These are phyloP conservation scores for roundworm (Caenorhabditis elegans) DNA, from an alignment of 1,140 invertebrate genomes.

Conservation along the genomic window DNA sequence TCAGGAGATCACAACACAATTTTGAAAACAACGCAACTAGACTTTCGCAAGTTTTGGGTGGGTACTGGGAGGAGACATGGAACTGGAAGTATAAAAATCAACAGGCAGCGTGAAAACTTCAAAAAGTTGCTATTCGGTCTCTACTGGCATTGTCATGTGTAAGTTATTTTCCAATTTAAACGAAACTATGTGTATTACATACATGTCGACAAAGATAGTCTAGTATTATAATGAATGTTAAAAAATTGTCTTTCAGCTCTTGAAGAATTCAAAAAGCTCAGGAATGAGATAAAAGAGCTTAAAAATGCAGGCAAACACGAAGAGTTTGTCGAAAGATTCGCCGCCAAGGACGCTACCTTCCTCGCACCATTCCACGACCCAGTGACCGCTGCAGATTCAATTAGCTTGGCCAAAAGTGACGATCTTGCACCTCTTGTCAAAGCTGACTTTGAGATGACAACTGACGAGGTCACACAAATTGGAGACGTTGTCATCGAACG, in stretches of 20 bases:
- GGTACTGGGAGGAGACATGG: no score
- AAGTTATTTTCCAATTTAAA: no score
- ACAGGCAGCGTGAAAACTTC: no score
- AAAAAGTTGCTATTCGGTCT: no score
- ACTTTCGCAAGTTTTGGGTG: no score
- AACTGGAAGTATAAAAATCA: no score
- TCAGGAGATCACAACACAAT: no score
- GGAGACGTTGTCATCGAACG: neutral
- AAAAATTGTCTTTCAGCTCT: neutral
- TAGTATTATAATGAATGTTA: no score
- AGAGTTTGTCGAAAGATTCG: neutral
- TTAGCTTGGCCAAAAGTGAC: neutral
- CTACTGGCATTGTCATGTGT: no score
- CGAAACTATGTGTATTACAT: no score
- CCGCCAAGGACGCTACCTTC: slow-evolving; percentile 16
- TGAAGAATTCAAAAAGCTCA: neutral
- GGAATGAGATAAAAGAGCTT: neutral
- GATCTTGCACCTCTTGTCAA: neutral
- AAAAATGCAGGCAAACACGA: slow-evolving; percentile 3
- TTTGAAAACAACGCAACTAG: no score
- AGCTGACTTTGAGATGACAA: neutral
- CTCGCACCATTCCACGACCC: slow-evolving; percentile 4
- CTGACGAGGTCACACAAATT: neutral
- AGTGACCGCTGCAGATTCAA: neutral
- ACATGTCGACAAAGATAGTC: no score